Evolutionary conservation across 2,113 vertebrate genomes (phyloP).

Genomic region (Callipepla squamata): DNA sequence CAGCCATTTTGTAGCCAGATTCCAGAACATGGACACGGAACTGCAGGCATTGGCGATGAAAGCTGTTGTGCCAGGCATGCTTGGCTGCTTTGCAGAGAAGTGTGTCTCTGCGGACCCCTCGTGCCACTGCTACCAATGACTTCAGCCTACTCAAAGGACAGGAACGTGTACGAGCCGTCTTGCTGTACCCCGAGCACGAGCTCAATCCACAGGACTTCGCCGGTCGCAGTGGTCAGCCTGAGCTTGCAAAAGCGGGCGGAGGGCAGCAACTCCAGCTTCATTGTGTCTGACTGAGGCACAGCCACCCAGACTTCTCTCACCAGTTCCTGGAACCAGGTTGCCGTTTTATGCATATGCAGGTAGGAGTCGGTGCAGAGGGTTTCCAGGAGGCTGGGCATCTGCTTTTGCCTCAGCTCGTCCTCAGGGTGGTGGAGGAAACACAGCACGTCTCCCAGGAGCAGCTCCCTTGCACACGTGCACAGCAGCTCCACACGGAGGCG

Average conservation of each 20-base stretch:
- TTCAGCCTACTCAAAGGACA: background rate
- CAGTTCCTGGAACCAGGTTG: background rate
- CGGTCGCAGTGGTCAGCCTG: background rate
- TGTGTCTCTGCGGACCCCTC: no score
- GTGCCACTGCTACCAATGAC: no score
- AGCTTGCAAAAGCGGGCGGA: background rate
- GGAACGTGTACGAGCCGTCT: background rate
- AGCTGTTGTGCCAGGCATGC: no score
- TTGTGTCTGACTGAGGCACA: background rate
- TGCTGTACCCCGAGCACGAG: background rate
- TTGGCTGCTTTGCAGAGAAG: no score
- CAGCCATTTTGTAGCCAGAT: no score
- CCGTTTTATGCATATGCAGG: background rate
- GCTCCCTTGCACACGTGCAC: background rate
- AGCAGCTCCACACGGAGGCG: accelerated
- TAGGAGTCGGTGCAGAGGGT: background rate
- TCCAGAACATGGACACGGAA: no score
- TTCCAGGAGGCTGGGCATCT: accelerated
- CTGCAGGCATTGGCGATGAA: no score
- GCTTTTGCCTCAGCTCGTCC: background rate
- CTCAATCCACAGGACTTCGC: background rate
- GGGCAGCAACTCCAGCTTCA: background rate
- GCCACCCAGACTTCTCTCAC: background rate
- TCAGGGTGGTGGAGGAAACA: background rate
- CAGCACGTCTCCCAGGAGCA: accelerated